Conservation (phyloP, 2,113 vertebrate genomes). For the Chloroceryle aenea region DNA sequence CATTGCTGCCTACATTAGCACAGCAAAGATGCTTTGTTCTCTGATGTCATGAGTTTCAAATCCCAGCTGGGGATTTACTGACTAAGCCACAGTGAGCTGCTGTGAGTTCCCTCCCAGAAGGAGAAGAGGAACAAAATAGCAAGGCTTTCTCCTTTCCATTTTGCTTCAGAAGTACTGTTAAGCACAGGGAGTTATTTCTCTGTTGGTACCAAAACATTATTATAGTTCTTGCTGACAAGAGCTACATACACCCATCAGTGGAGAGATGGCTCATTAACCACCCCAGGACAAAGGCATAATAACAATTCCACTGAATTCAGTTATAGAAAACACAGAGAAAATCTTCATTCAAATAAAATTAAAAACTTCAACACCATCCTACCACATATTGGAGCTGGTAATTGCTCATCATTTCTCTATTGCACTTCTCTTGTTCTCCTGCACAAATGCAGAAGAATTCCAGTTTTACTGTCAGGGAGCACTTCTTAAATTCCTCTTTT, state of each 20-base stretch:
- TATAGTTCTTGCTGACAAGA: not conserved
- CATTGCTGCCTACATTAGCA: slow-evolving; percentile 57
- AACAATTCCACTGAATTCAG: not conserved
- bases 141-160: slow-evolving; percentile 40
- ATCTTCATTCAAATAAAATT: not conserved
- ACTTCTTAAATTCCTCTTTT: not conserved
- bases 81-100: slow-evolving; percentile 64
- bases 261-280: not conserved
- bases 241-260: not conserved
- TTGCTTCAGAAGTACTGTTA: not conserved
- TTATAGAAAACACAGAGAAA: not conserved
- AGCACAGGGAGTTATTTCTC: not conserved
- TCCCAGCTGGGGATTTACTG: slow-evolving; percentile 73
- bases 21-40: slow-evolving; percentile 69
- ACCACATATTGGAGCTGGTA: not conserved
- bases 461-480: not conserved
- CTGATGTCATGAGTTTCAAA: slow-evolving; percentile 68
- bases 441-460: not conserved
- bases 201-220: not conserved
- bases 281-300: not conserved
- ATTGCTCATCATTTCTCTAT: not conserved
- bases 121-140: slow-evolving; percentile 52
- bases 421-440: not conserved
- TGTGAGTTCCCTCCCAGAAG: slow-evolving; percentile 29
- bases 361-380: not conserved